Conservation (phyloP, 2,888 invertebrate genomes). For the Sesia apiformis region DNA sequence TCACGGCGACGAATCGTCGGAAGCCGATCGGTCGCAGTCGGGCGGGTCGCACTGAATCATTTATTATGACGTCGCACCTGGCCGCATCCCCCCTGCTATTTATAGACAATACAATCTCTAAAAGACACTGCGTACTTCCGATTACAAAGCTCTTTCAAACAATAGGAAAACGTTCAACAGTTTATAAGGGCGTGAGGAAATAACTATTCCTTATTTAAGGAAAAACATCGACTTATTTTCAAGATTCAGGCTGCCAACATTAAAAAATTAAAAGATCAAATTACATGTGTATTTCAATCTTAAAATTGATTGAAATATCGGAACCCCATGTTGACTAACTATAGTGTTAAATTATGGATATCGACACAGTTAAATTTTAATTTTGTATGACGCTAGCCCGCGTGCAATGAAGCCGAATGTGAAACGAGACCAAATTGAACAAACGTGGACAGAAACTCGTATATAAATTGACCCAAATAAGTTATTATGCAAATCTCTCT, state of each 20-base stretch:
- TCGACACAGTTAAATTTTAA: neutral
- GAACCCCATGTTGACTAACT: too few relatives aligned
- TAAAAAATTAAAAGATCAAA: too few relatives aligned
- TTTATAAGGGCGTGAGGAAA: too few relatives aligned
- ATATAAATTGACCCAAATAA: conserved; percentile 38
- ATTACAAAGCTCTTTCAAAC: too few relatives aligned
- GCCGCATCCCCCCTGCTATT: neutral
- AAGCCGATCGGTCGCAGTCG: neutral
- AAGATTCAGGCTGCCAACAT: too few relatives aligned
- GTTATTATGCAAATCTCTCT: conserved; percentile 33
- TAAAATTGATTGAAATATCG: too few relatives aligned
- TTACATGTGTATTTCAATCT: too few relatives aligned
- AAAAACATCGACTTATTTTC: too few relatives aligned
- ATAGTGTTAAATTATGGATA: neutral
- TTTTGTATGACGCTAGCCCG: neutral
- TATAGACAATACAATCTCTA: too few relatives aligned
- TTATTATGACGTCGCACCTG: neutral
- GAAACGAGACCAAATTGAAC: neutral
- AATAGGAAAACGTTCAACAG: too few relatives aligned
- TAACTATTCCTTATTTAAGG: too few relatives aligned
- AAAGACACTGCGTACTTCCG: too few relatives aligned
- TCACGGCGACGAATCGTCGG: conserved; percentile 3
- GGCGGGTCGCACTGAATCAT: neutral
- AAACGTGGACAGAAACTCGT: conserved; percentile 13
- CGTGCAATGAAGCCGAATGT: neutral